Percentiles rank a stretch among this genome's conserved stretches.
phyloP scores from a whole-genome alignment of 2,797 vertebrate genomes.

The Spinus olivaceus region DNA sequence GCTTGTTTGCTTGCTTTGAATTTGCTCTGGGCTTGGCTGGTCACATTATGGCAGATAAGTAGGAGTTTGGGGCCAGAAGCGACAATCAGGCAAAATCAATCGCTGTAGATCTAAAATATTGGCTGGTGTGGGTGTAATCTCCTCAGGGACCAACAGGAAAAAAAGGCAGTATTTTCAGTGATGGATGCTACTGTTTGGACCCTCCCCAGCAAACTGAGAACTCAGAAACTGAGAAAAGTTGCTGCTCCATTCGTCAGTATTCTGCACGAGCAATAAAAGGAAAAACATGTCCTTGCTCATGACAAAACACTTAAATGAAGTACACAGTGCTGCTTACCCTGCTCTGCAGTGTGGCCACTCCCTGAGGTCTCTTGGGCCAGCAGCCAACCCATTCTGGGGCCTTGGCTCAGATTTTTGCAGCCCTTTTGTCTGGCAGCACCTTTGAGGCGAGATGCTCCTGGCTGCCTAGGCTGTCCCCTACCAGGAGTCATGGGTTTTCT shows the following conservation, averaged over 20 bases:
- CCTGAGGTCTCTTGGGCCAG: background rate
- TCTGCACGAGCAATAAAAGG: background rate
- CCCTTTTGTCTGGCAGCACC: background rate
- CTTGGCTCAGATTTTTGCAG: background rate
- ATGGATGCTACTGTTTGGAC: background rate
- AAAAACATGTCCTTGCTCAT: background rate
- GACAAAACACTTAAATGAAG: background rate
- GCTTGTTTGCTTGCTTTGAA: background rate
- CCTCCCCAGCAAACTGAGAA: background rate
- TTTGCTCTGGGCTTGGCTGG: background rate
- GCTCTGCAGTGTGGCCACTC: background rate
- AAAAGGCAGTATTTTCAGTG: background rate
- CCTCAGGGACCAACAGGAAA: background rate
- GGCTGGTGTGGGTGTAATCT: background rate
- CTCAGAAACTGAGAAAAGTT: background rate
- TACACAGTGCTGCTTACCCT: background rate
- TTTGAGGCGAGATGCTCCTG: background rate
- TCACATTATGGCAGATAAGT: background rate
- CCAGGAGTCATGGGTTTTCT: background rate
- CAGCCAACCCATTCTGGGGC: background rate
- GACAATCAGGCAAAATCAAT: background rate
- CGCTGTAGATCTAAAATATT: background rate
- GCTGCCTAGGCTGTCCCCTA: background rate
- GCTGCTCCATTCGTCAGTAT: background rate
- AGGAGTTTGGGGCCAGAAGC: background rate